Evolutionary conservation across 2,888 invertebrate genomes (phyloP).

Genomic region (Cynaeus angustus): DNA sequence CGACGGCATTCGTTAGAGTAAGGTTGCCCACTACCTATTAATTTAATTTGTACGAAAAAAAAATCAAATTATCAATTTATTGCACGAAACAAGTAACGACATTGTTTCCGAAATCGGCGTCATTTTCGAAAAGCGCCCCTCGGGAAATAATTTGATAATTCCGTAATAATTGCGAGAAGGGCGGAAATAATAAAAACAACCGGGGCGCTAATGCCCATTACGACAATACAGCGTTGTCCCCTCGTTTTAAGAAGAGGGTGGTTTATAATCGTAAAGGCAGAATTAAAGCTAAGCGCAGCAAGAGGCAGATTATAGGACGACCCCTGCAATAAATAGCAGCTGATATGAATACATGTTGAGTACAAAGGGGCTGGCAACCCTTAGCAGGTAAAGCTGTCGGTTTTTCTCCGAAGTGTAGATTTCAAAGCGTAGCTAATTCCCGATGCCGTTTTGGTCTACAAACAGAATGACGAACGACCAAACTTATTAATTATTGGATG

Average conservation of each 20-base stretch:
- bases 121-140: not conserved
- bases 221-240: slow-evolving; percentile 12
- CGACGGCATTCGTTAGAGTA: too few species aligned
- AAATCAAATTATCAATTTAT: too few species aligned
- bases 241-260: slow-evolving; percentile 40
- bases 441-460: not conserved
- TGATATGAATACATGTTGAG: slow-evolving; percentile 57
- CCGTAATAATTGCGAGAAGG: slow-evolving; percentile 14
- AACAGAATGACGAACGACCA: slow-evolving; percentile 17
- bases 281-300: slow-evolving; percentile 45
- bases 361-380: slow-evolving; percentile 41
- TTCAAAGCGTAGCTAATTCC: slow-evolving; percentile 14
- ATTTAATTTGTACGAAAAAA: too few species aligned
- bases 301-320: slow-evolving; percentile 50
- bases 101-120: too few species aligned
- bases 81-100: too few species aligned
- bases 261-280: slow-evolving; percentile 48
- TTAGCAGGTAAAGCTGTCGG: slow-evolving; percentile 34
- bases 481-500: slow-evolving; percentile 30
- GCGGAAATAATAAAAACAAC: slow-evolving; percentile 33
- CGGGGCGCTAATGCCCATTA: slow-evolving; percentile 22
- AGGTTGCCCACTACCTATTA: too few species aligned
- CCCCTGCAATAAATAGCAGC: slow-evolving; percentile 58
- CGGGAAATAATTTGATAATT: slow-evolving; percentile 7
- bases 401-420: slow-evolving; percentile 16